Evolutionary conservation across 2,888 invertebrate genomes (phyloP), one percentile per base, ranked within the genome.

Genomic region (Cyrtodaria siliqua): DNA sequence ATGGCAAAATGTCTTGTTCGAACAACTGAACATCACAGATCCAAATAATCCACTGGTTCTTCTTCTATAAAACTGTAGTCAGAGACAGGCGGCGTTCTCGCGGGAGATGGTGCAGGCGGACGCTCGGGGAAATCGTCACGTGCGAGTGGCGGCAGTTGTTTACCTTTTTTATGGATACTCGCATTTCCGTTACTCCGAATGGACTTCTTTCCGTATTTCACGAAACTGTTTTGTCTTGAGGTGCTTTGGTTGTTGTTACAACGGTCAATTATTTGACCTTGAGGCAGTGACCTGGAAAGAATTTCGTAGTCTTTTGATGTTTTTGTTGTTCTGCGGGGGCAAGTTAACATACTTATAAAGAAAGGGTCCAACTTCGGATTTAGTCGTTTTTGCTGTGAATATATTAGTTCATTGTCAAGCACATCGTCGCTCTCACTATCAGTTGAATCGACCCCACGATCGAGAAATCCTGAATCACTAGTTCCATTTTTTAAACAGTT

Each of bases 101-200:
- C 81, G 3, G 88, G 88, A 6, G 88, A 86, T 18, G 88, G 88
- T 2, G 87, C 87, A 2, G 84, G 78, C 6, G 87, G 87, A 16
- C 87, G 81, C 8, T 83, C 86, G 2, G 85, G 86, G 18, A 83
- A 53, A 18, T 80, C 79, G 27, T 85, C 82, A 52, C 79, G 77
- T 59, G 71, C 69, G 26, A 86, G 67, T 8, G 88, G 88, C 59
- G 88, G 87, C 55, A 88, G 83, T 56, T 85, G 85, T 50, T 68
- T 84, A n/a, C 57, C 53, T 24, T 49, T 59, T 29, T 50, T 40
- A 29, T 49, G 55, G 33, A 8, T 33, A 33, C 33, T 33, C 6
- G 33, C 12, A 40, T 63, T 50, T 50, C 70, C 59, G 57, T 69
- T 55, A 64, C 70, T 74, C 38, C 56, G 52, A 26, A 40, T 24